A percentile compares a stretch with the other conserved stretches of the same genome.
Evolutionary conservation across 2,888 invertebrate genomes (phyloP).

Genomic region (Chloroclysta siterata): DNA sequence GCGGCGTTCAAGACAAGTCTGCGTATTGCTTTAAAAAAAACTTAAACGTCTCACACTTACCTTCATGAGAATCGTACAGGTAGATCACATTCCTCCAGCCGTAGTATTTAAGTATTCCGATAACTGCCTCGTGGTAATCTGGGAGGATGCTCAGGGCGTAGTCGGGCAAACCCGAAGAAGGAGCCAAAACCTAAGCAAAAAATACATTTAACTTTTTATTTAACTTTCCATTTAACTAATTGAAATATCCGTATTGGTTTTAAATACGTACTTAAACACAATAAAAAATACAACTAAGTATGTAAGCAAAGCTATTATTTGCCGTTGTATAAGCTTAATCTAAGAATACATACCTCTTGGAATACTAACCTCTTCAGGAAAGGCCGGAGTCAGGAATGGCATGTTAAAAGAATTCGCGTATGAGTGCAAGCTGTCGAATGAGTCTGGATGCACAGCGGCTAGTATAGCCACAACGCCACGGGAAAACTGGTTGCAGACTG

Average conservation of each 20-base stretch:
- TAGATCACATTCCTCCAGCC: constrained; percentile 95
- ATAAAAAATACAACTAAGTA: no score
- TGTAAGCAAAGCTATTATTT: no score
- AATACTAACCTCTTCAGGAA: constrained; percentile 91
- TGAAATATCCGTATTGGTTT: no score
- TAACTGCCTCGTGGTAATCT: constrained; percentile 97
- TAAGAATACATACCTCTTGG: background rate
- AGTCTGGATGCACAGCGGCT: constrained; percentile 95
- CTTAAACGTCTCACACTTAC: constrained; percentile 83
- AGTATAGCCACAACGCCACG: constrained; percentile 94
- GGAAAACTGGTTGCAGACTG: constrained; percentile 95
- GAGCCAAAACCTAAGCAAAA: constrained; percentile 86
- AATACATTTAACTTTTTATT: background rate
- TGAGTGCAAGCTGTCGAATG: constrained; percentile 95
- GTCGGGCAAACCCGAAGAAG: constrained; percentile 94
- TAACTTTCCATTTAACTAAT: background rate
- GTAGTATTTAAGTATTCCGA: constrained; percentile 96
- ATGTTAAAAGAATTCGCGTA: constrained; percentile 97
- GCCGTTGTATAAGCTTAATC: background rate
- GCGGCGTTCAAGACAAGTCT: background rate
- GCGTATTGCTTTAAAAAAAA: background rate
- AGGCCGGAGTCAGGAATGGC: constrained; percentile 97
- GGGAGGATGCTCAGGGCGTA: constrained; percentile 97
- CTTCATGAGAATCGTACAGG: constrained; percentile 95
- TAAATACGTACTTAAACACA: no score